phyloP scores from a whole-genome alignment of 2,113 vertebrate species.

The Myodes glareolus region DNA sequence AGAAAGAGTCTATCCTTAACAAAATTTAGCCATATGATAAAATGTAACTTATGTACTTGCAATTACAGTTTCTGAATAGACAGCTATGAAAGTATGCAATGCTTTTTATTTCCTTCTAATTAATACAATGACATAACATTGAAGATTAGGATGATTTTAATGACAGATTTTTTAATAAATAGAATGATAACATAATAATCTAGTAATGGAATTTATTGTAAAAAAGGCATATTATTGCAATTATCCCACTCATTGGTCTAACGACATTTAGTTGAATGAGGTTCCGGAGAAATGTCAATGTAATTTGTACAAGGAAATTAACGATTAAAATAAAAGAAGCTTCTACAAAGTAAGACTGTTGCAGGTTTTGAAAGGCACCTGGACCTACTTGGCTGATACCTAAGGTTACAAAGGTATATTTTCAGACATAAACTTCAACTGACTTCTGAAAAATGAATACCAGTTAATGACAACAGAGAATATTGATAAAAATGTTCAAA shows the following conservation, averaged over 20 bases:
- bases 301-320: background rate
- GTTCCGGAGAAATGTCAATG: background rate
- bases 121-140: background rate
- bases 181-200: background rate
- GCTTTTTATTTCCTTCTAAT: background rate
- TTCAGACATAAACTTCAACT: background rate
- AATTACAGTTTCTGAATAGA: background rate
- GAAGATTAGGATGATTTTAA: background rate
- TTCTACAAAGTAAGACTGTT: background rate
- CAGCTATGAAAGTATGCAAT: background rate
- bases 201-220: background rate
- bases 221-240: background rate
- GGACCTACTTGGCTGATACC: background rate
- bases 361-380: background rate
- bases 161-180: background rate
- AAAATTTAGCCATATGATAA: slow-evolving; percentile 1
- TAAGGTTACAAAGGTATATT: background rate
- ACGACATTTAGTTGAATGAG: background rate
- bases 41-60: background rate
- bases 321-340: background rate
- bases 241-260: background rate
- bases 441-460: background rate
- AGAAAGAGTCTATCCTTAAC: background rate
- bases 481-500: background rate
- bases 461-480: background rate